Percentiles rank a stretch among this genome's conserved stretches.
Conservation (phyloP, 2,888 invertebrate genomes). For the Hirtodrosophila histrioides region DNA sequence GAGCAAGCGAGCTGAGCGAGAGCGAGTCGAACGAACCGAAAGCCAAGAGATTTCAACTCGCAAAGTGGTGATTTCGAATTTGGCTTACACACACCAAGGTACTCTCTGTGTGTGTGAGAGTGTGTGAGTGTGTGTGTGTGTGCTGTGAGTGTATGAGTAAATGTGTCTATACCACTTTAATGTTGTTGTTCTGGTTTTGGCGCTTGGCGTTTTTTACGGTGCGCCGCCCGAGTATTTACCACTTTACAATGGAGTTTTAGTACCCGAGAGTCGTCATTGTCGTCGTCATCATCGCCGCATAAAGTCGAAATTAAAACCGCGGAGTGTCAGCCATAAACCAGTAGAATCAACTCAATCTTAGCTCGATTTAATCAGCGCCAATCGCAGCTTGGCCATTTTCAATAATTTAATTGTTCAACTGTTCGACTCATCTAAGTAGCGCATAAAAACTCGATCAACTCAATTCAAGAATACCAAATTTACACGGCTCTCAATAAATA, state of each 20-base stretch:
- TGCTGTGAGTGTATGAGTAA: constrained; percentile 12
- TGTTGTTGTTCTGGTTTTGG: constrained; percentile 78
- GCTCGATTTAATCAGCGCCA: constrained; percentile 47
- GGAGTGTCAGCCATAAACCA: constrained; percentile 79
- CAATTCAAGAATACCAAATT: constrained; percentile 1
- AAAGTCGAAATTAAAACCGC: constrained; percentile 81
- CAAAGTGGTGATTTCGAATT: constrained; percentile 77
- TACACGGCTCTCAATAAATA: not conserved
- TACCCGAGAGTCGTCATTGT: constrained; percentile 81
- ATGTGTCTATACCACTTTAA: constrained; percentile 64
- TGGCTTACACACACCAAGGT: constrained; percentile 48
- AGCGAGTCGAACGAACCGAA: constrained; percentile 57
- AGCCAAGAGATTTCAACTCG: constrained; percentile 72
- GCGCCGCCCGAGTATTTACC: constrained; percentile 80
- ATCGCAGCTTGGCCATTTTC: constrained; percentile 40
- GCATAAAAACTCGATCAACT: constrained; percentile 17
- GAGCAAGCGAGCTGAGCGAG: constrained; percentile 45
- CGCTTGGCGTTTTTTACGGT: constrained; percentile 79
- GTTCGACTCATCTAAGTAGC: constrained; percentile 7
- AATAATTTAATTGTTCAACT: constrained; percentile 43
- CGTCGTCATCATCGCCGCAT: constrained; percentile 82
- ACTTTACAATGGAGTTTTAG: constrained; percentile 82
- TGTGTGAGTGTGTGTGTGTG: constrained; percentile 12
- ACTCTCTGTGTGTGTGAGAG: constrained; percentile 26
- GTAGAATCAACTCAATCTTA: constrained; percentile 60